A percentile compares a stretch with the other conserved stretches of the same genome.
phyloP scores from a whole-genome alignment of 1,140 invertebrate genomes.

The Choristoneura fumiferana region DNA sequence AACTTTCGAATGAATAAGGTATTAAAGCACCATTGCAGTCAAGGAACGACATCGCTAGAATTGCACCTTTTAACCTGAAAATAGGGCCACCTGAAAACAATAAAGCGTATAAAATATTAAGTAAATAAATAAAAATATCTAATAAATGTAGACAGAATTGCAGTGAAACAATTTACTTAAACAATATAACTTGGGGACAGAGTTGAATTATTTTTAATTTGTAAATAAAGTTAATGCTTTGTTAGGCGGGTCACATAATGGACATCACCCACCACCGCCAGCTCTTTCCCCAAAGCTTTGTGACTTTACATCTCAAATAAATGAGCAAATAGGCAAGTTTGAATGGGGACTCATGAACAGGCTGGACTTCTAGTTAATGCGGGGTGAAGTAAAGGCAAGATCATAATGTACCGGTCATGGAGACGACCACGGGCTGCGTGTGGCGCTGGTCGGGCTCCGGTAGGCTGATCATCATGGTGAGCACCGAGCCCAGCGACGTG shows the following conservation, averaged over 20 bases:
- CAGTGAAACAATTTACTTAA: neutral
- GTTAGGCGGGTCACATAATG: no score
- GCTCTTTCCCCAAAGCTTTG: no score
- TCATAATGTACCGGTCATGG: conserved; percentile 91
- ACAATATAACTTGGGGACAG: no score
- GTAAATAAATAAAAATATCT: conserved; percentile 9
- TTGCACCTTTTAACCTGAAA: conserved; percentile 96
- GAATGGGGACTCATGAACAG: no score
- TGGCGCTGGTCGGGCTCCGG: conserved; percentile 89
- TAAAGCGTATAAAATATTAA: conserved; percentile 12
- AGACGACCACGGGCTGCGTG: conserved; percentile 93
- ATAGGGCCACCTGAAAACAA: conserved; percentile 88
- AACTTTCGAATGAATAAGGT: conserved; percentile 90
- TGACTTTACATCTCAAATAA: no score
- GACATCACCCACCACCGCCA: no score
- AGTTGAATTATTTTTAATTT: no score
- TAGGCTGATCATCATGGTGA: conserved; percentile 93
- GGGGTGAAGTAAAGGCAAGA: conserved; percentile 20
- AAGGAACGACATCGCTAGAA: conserved; percentile 96
- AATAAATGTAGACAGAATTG: no score
- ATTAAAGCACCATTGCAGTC: conserved; percentile 95
- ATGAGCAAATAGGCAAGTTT: no score
- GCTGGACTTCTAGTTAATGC: no score
- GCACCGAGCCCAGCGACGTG: conserved; percentile 95
- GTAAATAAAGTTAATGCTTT: no score